A percentile compares a stretch with the other conserved stretches of the same genome.
phyloP scores from a whole-genome alignment of 2,797 vertebrate species.

The Squalus acanthias region DNA sequence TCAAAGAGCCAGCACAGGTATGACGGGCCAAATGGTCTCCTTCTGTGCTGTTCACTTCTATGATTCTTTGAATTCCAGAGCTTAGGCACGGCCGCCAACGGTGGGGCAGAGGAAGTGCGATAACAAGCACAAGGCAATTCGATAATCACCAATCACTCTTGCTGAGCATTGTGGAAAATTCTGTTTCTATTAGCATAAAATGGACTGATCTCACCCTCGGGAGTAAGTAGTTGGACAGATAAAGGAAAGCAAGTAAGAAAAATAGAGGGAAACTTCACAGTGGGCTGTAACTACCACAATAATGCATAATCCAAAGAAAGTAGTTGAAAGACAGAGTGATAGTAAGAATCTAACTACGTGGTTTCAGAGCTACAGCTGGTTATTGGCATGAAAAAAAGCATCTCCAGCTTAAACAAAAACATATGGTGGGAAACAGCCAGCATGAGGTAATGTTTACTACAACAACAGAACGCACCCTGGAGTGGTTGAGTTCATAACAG shows the following conservation, averaged over 20 bases:
- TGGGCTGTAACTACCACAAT: no score
- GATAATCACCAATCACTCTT: neutral
- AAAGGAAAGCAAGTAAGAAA: neutral
- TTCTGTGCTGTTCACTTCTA: neutral
- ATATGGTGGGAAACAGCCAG: constrained; percentile 9
- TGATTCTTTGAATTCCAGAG: neutral
- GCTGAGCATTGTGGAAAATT: neutral
- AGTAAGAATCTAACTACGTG: neutral
- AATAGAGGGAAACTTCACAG: neutral
- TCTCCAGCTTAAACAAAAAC: constrained; percentile 10
- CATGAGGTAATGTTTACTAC: constrained; percentile 25
- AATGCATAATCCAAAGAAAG: neutral
- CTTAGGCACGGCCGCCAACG: neutral
- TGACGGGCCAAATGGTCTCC: neutral
- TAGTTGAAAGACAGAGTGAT: neutral
- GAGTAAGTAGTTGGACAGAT: neutral
- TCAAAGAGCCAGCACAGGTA: neutral
- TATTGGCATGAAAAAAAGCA: neutral
- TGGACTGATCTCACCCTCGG: neutral
- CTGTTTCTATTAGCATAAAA: neutral
- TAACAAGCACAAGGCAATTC: neutral
- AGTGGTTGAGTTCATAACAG: neutral
- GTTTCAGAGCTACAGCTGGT: neutral
- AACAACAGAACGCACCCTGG: neutral
- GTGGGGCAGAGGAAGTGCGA: neutral